Base-by-base conservation (phyloP, 2,113 vertebrate genomes). In the Leptosomus discolor region DNA sequence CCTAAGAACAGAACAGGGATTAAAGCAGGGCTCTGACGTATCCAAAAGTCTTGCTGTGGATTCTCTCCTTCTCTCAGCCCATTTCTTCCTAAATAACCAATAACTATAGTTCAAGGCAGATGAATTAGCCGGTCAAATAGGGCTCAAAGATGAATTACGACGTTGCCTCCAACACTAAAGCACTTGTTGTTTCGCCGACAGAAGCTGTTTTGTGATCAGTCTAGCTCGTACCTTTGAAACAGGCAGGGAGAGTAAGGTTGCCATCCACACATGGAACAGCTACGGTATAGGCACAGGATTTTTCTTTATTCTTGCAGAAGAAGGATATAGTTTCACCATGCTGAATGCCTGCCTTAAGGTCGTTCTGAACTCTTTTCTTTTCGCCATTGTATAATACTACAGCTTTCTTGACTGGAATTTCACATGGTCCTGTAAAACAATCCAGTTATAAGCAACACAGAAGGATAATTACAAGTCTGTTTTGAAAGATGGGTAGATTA, bases 301-400 rank as follows among this genome's bases (percentile, higher is more conserved):
- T 97, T 16, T 97, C 93, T 79, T 98, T 98, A 57, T 99, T 98
- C 97, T 98, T 98, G 97, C 99, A 99, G 95, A 98, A 99, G 96
- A 99, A 99, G 69, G 94, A 98, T 3, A 99, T 88, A 1, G 60
- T 97, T 56, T 99, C 98, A 18, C 96, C 95, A 1, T 99, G 99
- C 12, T 94, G 96, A 58, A 99, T 97, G 69, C 98, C 97, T 80
- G 98, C 98, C 84, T 99, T 98, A 41, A 98, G 98, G 61, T 98
- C 97, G 0, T 98, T 97, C 81, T 98, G 96, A 20, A 99, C 98
- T 92, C 98, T 98, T 13, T 98, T 95, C 97, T 98, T 99, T 88
- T 96, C 97, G 2, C 96, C 95, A 0, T 99, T 98, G 90, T 98
- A 98, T 60, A 99, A 91, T 34, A 99, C 99, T 4, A 98, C 99